These are phyloP conservation scores for Dasysyrphus tricinctus DNA, from an alignment of 2,888 invertebrate species.

Conservation along the genomic window DNA sequence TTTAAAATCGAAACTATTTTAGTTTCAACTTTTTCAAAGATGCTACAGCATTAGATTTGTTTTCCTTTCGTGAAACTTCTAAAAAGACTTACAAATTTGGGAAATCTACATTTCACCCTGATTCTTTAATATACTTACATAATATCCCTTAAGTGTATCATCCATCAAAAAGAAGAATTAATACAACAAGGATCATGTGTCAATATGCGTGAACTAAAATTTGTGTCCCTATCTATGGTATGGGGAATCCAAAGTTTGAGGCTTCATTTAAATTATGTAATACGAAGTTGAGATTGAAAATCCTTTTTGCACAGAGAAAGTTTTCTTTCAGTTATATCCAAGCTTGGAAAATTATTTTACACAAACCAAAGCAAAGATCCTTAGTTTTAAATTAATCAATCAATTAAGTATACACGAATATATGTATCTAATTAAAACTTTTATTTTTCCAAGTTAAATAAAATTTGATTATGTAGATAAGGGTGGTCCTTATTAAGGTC, in stretches of 20 bases:
- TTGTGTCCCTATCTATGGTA: constrained; percentile 11
- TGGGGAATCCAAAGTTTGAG: constrained; percentile 23
- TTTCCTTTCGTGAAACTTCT: not conserved
- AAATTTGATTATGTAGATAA: too few relatives aligned
- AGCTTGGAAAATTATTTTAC: constrained; percentile 8
- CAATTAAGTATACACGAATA: constrained; percentile 53
- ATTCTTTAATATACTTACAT: constrained; percentile 1
- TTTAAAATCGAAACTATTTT: too few relatives aligned
- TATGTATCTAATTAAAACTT: constrained; percentile 26
- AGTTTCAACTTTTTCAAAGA: not conserved
- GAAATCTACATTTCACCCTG: not conserved
- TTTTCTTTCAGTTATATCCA: constrained; percentile 13
- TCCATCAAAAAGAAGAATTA: not conserved
- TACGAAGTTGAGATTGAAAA: constrained; percentile 41
- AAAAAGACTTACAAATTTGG: not conserved
- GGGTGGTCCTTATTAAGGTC: too few relatives aligned
- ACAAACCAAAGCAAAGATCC: constrained; percentile 1
- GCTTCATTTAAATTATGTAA: constrained; percentile 42
- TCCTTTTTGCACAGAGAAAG: constrained; percentile 37
- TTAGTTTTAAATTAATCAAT: constrained; percentile 24
- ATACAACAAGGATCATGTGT: constrained; percentile 28
- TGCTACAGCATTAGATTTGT: not conserved
- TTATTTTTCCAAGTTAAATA: not conserved
- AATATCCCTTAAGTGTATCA: constrained; percentile 1
- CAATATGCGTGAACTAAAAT: constrained; percentile 21